A percentile compares a stretch with the other conserved stretches of the same genome.
Evolutionary conservation across 2,113 vertebrate genomes (phyloP).

Genomic region (Pygoscelis adeliae): DNA sequence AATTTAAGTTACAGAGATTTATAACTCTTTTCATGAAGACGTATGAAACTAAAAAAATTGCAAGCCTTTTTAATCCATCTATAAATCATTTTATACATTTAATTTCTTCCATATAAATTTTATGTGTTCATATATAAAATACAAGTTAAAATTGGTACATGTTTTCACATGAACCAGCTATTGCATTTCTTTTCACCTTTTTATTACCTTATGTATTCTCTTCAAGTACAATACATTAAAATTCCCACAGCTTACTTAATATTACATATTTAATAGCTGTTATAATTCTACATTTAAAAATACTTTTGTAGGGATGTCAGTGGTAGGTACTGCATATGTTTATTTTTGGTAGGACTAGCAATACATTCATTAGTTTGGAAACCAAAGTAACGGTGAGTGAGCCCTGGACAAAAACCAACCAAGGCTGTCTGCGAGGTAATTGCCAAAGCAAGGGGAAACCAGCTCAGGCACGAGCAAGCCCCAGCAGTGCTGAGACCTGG

Average conservation of each 20-base stretch:
- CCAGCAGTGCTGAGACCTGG: rapidly evolving
- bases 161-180: constrained; percentile 39
- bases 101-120: constrained; percentile 74
- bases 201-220: background rate
- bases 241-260: background rate
- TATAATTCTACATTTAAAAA: background rate
- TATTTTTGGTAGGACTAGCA: background rate
- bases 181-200: background rate
- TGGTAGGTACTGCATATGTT: background rate
- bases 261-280: background rate
- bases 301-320: background rate
- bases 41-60: constrained; percentile 72
- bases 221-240: constrained; percentile 28
- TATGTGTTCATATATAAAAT: constrained; percentile 45
- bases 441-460: background rate
- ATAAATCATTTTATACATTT: constrained; percentile 79
- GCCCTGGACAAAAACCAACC: background rate
- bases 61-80: constrained; percentile 67
- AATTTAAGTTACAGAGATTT: constrained; percentile 78
- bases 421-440: rapidly evolving
- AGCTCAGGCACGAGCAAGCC: background rate
- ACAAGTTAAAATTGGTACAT: constrained; percentile 63
- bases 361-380: background rate
- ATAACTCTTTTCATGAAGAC: constrained; percentile 78
- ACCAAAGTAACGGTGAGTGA: background rate